Conservation (phyloP, 2,113 vertebrate species). For the Monarcha castaneiventris region DNA sequence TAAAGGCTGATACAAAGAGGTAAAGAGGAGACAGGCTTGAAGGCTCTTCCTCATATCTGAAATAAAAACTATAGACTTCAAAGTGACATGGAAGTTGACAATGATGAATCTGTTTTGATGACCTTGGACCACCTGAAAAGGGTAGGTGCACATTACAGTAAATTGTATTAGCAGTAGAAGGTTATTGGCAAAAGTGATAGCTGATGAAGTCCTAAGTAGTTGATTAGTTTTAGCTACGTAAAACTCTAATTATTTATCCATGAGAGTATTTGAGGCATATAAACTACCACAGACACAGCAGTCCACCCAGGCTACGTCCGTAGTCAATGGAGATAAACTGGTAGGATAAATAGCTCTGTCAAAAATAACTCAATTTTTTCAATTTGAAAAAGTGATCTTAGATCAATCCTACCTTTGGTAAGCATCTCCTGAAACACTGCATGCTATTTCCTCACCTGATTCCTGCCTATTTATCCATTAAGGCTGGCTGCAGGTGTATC, state of each 20-base stretch:
- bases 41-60: neutral
- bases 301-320: neutral
- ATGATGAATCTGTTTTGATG: neutral
- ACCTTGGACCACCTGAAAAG: neutral
- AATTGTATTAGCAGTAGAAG: neutral
- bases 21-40: neutral
- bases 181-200: neutral
- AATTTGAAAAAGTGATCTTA: neutral
- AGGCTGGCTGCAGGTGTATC: neutral
- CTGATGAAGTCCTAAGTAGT: neutral
- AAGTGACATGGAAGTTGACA: neutral
- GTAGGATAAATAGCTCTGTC: neutral
- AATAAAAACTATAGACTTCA: neutral
- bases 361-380: neutral
- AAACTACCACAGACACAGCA: neutral
- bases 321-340: neutral
- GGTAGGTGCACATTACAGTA: neutral
- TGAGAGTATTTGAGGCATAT: neutral
- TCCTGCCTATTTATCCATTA: neutral
- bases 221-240: neutral
- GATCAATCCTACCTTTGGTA: neutral
- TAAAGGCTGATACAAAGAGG: neutral
- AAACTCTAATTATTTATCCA: neutral
- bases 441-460: neutral
- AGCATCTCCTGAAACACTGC: neutral